Conservation (phyloP, 2,888 invertebrate genomes). For the Thumatha senex region DNA sequence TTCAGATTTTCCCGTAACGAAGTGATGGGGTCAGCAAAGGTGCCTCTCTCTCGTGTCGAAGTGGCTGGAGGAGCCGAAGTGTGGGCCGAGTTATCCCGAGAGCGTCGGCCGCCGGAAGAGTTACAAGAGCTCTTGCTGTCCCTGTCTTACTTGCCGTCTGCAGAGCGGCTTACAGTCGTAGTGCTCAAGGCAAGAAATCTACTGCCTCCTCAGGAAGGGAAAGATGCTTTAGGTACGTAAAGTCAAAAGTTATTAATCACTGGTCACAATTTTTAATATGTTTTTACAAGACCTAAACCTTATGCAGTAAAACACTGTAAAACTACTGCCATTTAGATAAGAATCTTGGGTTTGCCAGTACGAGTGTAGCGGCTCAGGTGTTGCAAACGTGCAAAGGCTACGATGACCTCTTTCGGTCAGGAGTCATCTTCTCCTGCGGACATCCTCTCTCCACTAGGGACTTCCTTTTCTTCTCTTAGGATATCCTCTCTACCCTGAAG, state of each 20-base stretch:
- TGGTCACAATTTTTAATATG: too few species aligned
- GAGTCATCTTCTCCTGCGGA: too few species aligned
- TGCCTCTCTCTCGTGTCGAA: conserved; percentile 90
- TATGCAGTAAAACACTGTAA: too few species aligned
- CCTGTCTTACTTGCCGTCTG: conserved; percentile 94
- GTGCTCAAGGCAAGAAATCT: conserved; percentile 94
- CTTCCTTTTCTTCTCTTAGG: too few species aligned
- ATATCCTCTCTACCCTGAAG: too few species aligned
- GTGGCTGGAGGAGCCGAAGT: conserved; percentile 90
- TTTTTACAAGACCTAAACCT: too few species aligned
- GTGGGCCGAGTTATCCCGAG: conserved; percentile 94
- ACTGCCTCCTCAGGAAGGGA: conserved; percentile 86
- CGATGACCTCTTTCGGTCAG: too few species aligned
- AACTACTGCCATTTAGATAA: too few species aligned
- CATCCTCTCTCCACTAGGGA: too few species aligned
- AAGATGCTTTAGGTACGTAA: conserved; percentile 84
- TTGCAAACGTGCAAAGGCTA: too few species aligned
- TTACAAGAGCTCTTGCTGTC: conserved; percentile 92
- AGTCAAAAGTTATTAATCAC: neutral
- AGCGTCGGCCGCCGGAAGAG: conserved; percentile 92
- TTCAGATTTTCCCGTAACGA: conserved; percentile 92
- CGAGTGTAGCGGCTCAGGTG: too few species aligned
- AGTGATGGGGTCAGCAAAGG: conserved; percentile 92
- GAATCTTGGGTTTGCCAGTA: too few species aligned
- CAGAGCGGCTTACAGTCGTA: conserved; percentile 92